Conservation (phyloP, 1,140 invertebrate species). For the Trichogramma pretiosum region DNA sequence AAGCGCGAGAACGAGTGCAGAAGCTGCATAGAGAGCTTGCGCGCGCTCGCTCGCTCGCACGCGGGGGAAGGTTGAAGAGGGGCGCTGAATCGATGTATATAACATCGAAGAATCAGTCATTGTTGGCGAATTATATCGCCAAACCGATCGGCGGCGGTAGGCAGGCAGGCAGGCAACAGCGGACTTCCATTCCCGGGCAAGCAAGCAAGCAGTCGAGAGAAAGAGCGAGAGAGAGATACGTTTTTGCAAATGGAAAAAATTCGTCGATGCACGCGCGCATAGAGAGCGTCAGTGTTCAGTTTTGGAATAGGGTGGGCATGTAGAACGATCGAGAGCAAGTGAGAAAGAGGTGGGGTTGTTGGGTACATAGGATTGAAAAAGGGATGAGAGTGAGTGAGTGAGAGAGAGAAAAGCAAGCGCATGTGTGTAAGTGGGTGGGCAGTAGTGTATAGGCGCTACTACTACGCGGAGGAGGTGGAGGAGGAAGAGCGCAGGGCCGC, state of each 20-base stretch:
- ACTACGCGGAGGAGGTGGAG: constrained; percentile 1
- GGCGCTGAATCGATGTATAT: constrained; percentile 7
- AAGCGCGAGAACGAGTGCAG: no score
- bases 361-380: constrained; percentile 9
- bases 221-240: no score
- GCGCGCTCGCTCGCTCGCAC: no score
- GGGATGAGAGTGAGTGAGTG: constrained; percentile 1
- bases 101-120: constrained; percentile 40
- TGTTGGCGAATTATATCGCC: constrained; percentile 33
- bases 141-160: constrained; percentile 35
- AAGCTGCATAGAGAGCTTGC: no score
- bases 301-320: constrained; percentile 11
- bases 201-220: constrained; percentile 43
- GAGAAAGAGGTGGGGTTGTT: not conserved
- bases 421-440: no score
- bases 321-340: not conserved
- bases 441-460: no score
- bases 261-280: constrained; percentile 28
- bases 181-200: constrained; percentile 37
- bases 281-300: constrained; percentile 27
- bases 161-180: no score
- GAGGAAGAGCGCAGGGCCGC: not conserved
- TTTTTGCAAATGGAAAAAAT: constrained; percentile 46
- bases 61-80: not conserved
- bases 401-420: not conserved